These are phyloP conservation scores for Piscicola geometra DNA, from an alignment of 2,888 invertebrate species.

Conservation along the genomic window DNA sequence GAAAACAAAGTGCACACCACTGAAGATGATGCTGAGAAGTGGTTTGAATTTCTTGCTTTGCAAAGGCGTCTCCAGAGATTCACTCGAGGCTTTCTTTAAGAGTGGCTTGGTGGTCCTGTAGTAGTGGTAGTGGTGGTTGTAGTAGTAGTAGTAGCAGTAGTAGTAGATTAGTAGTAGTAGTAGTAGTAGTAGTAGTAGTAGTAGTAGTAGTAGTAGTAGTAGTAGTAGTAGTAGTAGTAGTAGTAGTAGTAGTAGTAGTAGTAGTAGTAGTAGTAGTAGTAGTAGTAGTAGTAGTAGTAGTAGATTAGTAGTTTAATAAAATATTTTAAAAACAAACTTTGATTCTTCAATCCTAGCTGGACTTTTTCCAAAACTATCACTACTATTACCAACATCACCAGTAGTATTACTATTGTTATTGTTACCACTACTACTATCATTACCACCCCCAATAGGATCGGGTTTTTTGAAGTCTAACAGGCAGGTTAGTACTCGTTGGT, in stretches of 20 bases:
- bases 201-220: too few relatives aligned
- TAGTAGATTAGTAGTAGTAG: too few relatives aligned
- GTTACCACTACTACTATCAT: slow-evolving; percentile 36
- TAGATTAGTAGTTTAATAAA: too few relatives aligned
- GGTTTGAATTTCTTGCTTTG: slow-evolving; percentile 26
- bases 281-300: too few relatives aligned
- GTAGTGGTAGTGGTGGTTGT: too few relatives aligned
- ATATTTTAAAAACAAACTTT: slow-evolving; percentile 46
- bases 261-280: too few relatives aligned
- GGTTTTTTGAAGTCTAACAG: slow-evolving; percentile 72
- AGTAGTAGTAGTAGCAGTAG: too few relatives aligned
- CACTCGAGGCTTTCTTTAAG: not conserved
- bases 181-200: too few relatives aligned
- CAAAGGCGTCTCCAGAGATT: not conserved
- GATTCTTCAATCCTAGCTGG: not conserved
- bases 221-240: too few relatives aligned
- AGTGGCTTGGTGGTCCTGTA: not conserved
- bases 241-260: too few relatives aligned
- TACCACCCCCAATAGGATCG: slow-evolving; percentile 56
- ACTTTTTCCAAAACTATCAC: not conserved
- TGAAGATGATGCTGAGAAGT: not conserved
- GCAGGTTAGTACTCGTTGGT: slow-evolving; percentile 57
- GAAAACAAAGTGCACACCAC: too few relatives aligned
- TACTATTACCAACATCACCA: not conserved
- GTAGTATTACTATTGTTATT: not conserved